phyloP scores from a whole-genome alignment of 2,888 invertebrate species.

The Halictus quadricinctus region DNA sequence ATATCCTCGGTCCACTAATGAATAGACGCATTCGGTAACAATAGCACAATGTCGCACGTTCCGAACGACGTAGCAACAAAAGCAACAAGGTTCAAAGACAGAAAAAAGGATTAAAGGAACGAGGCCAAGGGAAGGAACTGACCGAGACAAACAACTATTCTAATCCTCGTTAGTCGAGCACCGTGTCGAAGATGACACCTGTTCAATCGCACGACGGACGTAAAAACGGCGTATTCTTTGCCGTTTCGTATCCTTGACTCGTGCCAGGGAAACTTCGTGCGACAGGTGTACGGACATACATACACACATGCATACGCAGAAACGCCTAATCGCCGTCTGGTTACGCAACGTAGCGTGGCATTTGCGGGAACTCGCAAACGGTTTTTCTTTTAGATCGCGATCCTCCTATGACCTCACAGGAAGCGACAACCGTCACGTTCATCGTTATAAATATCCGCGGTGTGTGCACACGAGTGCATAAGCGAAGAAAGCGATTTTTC shows the following conservation, averaged over 20 bases:
- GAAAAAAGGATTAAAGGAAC: conserved; percentile 8
- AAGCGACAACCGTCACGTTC: conserved; percentile 70
- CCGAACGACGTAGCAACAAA: neutral
- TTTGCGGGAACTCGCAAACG: conserved; percentile 55
- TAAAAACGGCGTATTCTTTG: conserved; percentile 36
- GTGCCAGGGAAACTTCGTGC: conserved; percentile 34
- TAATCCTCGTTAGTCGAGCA: conserved; percentile 5
- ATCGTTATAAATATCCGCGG: conserved; percentile 75
- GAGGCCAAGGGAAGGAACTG: conserved; percentile 18
- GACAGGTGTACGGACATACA: conserved; percentile 11
- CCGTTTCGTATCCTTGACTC: conserved; percentile 67
- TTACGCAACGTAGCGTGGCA: conserved; percentile 61
- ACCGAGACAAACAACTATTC: neutral
- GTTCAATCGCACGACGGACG: conserved; percentile 1
- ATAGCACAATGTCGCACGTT: neutral
- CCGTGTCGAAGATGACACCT: neutral
- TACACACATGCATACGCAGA: neutral
- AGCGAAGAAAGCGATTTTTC: conserved; percentile 20
- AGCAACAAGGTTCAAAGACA: neutral
- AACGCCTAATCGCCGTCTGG: conserved; percentile 48
- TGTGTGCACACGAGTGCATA: conserved; percentile 6
- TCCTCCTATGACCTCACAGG: conserved; percentile 71
- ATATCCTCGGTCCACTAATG: neutral
- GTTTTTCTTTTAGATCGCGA: conserved; percentile 37
- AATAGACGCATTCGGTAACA: neutral